These are phyloP conservation scores for Eutrigla gurnardus DNA, from an alignment of 2,797 vertebrate genomes.

Conservation along the genomic window DNA sequence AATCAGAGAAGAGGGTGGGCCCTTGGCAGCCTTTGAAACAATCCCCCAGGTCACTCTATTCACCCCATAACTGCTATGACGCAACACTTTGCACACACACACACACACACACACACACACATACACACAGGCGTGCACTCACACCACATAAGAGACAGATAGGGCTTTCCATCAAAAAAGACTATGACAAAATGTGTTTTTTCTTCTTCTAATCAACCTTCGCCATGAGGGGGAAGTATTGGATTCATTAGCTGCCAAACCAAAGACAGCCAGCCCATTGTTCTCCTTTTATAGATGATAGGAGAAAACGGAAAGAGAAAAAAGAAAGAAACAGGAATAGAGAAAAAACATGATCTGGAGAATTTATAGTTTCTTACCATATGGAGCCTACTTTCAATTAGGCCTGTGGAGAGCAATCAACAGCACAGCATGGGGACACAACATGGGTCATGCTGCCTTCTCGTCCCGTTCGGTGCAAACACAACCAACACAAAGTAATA, in stretches of 20 bases:
- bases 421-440: slow-evolving; percentile 30
- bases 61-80: slow-evolving; percentile 39
- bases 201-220: slow-evolving; percentile 47
- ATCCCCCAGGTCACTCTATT: slow-evolving; percentile 28
- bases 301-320: slow-evolving; percentile 1
- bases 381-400: slow-evolving; percentile 54
- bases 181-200: slow-evolving; percentile 42
- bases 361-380: slow-evolving; percentile 56
- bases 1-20: slow-evolving; percentile 30
- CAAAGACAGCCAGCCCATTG: slow-evolving; percentile 60
- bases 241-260: slow-evolving; percentile 57
- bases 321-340: slow-evolving; percentile 39
- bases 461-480: neutral
- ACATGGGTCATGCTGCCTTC: slow-evolving; percentile 14
- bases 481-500: neutral
- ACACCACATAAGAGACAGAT: slow-evolving; percentile 23
- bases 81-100: slow-evolving; percentile 19
- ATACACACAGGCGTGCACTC: neutral
- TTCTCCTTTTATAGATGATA: slow-evolving; percentile 45
- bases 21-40: slow-evolving; percentile 45
- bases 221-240: slow-evolving; percentile 42
- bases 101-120: slow-evolving; percentile 13
- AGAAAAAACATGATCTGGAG: slow-evolving; percentile 43
- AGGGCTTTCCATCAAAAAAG: slow-evolving; percentile 53
- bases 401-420: slow-evolving; percentile 47